Percentiles rank a stretch among this genome's conserved stretches.
Conservation (phyloP, 2,797 vertebrate species). For the Huso huso region DNA sequence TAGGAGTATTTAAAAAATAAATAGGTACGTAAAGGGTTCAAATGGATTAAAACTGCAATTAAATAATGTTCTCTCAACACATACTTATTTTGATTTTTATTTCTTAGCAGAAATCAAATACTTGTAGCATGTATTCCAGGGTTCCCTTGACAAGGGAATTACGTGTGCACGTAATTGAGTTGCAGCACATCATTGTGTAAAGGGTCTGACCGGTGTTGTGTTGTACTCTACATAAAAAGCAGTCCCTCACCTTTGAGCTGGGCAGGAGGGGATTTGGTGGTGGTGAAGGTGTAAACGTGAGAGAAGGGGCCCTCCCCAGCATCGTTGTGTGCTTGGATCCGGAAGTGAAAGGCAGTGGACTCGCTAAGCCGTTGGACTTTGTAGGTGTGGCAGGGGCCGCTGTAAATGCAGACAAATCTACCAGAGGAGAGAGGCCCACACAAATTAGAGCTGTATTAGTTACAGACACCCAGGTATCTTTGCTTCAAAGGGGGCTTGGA, state of each 20-base stretch:
- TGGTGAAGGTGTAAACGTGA: slow-evolving; percentile 58
- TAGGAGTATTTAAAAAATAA: no score
- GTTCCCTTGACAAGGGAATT: no score
- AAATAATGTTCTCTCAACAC: no score
- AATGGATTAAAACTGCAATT: no score
- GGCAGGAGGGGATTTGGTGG: slow-evolving; percentile 59
- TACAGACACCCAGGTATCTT: not conserved
- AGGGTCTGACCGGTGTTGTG: no score
- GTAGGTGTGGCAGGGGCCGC: slow-evolving; percentile 61
- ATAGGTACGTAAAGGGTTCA: no score
- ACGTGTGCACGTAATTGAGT: no score
- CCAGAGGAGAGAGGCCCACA: not conserved
- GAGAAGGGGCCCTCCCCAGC: slow-evolving; percentile 62
- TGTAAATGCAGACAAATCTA: slow-evolving; percentile 64
- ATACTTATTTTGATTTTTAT: no score
- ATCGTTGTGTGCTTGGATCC: slow-evolving; percentile 64
- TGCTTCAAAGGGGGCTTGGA: no score
- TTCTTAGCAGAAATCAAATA: no score
- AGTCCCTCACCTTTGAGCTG: slow-evolving; percentile 58
- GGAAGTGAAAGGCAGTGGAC: slow-evolving; percentile 61
- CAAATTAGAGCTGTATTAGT: rapidly evolving
- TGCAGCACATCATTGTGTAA: no score
- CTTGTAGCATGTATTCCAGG: no score
- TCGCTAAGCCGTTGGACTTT: slow-evolving; percentile 66
- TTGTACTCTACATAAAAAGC: not conserved